Evolutionary conservation across 2,113 vertebrate species (phyloP).

Genomic region (Micromys minutus): DNA sequence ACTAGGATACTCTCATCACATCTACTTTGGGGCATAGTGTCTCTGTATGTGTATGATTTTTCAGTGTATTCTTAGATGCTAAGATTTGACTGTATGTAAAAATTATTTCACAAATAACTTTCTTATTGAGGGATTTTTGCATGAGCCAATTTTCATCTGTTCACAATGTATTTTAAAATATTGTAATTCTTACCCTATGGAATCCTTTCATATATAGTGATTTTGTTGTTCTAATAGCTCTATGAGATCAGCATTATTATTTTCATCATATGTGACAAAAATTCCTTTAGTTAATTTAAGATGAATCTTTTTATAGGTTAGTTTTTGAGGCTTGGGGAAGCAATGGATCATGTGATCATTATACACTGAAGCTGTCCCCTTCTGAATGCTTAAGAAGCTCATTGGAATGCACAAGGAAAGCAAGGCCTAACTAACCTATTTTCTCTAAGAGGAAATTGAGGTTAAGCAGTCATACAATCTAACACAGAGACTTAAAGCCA

Average conservation of each 20-base stretch:
- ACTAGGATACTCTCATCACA: background rate
- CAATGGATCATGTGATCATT: background rate
- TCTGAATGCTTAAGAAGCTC: background rate
- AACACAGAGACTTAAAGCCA: background rate
- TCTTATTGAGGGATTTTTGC: background rate
- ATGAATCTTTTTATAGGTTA: conserved; percentile 19
- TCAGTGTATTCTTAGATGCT: background rate
- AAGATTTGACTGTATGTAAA: background rate
- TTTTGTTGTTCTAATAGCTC: conserved; percentile 32
- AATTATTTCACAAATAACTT: background rate
- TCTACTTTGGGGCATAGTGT: background rate
- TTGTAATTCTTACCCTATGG: background rate
- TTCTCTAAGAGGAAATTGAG: conserved; percentile 15
- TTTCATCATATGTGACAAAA: background rate
- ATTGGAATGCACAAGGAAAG: background rate
- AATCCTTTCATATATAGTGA: background rate
- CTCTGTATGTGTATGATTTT: background rate
- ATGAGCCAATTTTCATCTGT: background rate
- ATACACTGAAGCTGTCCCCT: background rate
- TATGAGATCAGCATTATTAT: background rate
- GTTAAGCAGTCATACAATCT: background rate
- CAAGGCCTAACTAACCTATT: background rate
- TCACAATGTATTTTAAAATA: background rate
- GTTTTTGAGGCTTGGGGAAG: background rate
- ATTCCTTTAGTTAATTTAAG: background rate